Conservation (phyloP, 2,113 vertebrate genomes). For the Gallinago media region DNA sequence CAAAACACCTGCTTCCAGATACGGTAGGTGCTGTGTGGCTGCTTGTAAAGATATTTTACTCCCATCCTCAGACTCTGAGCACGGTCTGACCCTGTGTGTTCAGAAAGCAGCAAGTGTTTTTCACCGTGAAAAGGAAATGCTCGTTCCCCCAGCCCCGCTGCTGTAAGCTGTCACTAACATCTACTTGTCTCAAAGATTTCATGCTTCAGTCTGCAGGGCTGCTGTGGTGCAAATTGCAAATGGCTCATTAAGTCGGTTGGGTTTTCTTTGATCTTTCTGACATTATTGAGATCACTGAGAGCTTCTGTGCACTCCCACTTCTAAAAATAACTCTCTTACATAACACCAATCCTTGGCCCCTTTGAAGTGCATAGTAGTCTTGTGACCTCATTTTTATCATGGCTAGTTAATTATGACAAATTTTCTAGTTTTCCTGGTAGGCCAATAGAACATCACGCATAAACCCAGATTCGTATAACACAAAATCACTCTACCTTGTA, state of each 20-base stretch:
- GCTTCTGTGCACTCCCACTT: neutral
- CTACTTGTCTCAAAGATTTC: slow-evolving; percentile 22
- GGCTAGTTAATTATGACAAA: neutral
- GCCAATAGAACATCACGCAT: neutral
- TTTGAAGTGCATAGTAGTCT: neutral
- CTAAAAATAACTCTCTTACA: neutral
- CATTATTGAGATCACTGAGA: neutral
- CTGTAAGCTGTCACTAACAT: slow-evolving; percentile 1
- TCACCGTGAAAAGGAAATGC: neutral
- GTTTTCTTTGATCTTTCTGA: slow-evolving; percentile 48
- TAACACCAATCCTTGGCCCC: neutral
- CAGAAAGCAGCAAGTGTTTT: neutral
- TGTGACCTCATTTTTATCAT: neutral
- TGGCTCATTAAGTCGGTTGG: slow-evolving; percentile 28
- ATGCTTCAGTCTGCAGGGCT: neutral
- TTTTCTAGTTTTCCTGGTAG: neutral
- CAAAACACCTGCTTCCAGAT: neutral
- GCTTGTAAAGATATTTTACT: neutral
- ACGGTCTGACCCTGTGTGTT: neutral
- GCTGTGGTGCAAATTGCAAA: slow-evolving; percentile 40
- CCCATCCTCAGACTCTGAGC: neutral
- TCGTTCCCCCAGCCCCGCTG: neutral
- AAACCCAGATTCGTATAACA: neutral
- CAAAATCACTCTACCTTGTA: neutral
- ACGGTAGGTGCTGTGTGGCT: neutral